Evolutionary conservation across 2,113 vertebrate genomes (phyloP).

Genomic region (Lepus timidus): DNA sequence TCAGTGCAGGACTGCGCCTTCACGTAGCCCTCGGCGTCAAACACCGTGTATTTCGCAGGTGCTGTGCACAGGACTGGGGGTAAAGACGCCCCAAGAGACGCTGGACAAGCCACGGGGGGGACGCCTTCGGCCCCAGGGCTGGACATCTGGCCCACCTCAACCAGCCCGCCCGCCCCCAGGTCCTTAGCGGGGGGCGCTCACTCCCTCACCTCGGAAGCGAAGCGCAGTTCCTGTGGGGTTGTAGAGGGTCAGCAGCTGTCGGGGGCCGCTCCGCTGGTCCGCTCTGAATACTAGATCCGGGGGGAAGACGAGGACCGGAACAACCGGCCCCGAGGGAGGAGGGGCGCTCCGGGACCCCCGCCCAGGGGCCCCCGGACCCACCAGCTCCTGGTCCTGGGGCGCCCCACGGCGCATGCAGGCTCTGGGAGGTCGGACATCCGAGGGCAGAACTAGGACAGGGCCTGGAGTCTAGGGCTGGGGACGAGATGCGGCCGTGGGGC

Average conservation of each 20-base stretch:
- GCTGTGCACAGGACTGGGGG: constrained; percentile 84
- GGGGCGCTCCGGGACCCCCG: constrained; percentile 57
- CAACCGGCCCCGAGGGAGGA: constrained; percentile 55
- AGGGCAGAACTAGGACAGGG: constrained; percentile 87
- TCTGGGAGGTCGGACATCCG: constrained; percentile 87
- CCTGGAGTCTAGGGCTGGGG: constrained; percentile 82
- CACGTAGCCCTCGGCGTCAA: constrained; percentile 85
- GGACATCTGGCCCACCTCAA: background rate
- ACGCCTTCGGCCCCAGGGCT: too few relatives aligned
- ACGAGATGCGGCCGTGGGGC: background rate
- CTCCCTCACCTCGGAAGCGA: constrained; percentile 84
- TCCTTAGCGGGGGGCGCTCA: background rate
- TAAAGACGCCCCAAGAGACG: background rate
- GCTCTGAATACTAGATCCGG: constrained; percentile 85
- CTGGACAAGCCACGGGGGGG: background rate
- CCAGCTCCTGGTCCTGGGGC: constrained; percentile 78
- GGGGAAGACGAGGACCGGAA: constrained; percentile 86
- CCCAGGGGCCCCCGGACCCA: constrained; percentile 70
- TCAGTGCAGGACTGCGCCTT: constrained; percentile 86
- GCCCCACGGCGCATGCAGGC: constrained; percentile 80
- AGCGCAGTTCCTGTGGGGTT: constrained; percentile 85
- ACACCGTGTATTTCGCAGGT: constrained; percentile 85
- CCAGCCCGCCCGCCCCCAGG: background rate
- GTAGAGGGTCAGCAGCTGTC: constrained; percentile 87
- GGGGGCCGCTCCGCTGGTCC: constrained; percentile 82